Evolutionary conservation across 23 tunicate genomes (phyloP).

Genomic region (Trididemnum nubilum): DNA sequence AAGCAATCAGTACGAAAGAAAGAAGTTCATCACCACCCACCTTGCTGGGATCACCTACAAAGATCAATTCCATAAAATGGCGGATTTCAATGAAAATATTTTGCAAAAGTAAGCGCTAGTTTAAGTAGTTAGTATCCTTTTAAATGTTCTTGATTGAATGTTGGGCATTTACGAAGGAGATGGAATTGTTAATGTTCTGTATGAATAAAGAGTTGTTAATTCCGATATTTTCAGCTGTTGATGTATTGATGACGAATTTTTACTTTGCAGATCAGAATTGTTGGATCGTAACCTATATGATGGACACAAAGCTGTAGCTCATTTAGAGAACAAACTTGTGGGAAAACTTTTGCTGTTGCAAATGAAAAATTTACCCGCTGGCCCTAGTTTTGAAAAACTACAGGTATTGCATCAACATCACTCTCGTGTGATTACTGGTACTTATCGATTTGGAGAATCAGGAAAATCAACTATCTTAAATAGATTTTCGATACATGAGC

Average conservation of each 20-base stretch:
- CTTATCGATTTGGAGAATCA: too few species aligned
- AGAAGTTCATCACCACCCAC: constrained; percentile 73
- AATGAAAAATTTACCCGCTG: constrained; percentile 25
- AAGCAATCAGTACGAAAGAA: constrained; percentile 12
- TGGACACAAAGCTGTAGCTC: constrained; percentile 86
- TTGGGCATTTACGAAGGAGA: too few species aligned
- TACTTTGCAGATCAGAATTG: neutral
- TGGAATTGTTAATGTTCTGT: too few species aligned
- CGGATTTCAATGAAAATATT: constrained; percentile 75
- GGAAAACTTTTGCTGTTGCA: constrained; percentile 45
- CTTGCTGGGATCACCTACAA: constrained; percentile 74
- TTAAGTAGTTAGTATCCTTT: too few species aligned
- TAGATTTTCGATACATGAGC: too few species aligned
- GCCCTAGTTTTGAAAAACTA: constrained; percentile 63
- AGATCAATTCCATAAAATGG: constrained; percentile 80
- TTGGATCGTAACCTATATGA: constrained; percentile 32
- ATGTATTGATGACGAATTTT: too few species aligned
- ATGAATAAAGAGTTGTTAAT: too few species aligned
- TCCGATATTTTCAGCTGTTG: too few species aligned
- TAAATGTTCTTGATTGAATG: too few species aligned
- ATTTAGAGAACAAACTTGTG: constrained; percentile 76
- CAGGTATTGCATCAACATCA: too few species aligned
- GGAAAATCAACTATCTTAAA: too few species aligned
- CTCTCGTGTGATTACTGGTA: too few species aligned
- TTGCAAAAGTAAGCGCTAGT: constrained; percentile 31